These are phyloP conservation scores for Fragum sueziense DNA, from an alignment of 2,888 invertebrate species.

Conservation along the genomic window DNA sequence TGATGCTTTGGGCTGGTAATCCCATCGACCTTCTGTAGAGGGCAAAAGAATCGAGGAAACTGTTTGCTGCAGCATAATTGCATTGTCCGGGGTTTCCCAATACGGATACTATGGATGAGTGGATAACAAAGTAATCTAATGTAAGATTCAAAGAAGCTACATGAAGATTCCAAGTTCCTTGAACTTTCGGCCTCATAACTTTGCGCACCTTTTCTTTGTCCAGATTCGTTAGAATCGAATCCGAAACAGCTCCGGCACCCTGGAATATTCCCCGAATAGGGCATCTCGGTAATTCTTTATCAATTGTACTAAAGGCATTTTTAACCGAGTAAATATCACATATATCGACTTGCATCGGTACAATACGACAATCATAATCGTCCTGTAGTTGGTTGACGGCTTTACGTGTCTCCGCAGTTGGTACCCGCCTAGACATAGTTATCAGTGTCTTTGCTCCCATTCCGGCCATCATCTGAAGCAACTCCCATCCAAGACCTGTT, in stretches of 20 bases:
- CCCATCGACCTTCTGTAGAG: background rate
- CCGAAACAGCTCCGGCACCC: background rate
- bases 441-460: constrained; percentile 62
- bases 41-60: background rate
- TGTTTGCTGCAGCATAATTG: constrained; percentile 1
- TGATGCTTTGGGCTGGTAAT: background rate
- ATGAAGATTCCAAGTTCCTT: constrained; percentile 1
- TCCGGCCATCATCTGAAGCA: constrained; percentile 55
- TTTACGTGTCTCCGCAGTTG: constrained; percentile 34
- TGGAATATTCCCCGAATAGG: constrained; percentile 4
- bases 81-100: background rate
- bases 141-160: background rate
- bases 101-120: background rate
- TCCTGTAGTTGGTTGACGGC: constrained; percentile 45
- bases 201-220: background rate
- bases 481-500: constrained; percentile 69
- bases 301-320: background rate
- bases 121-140: constrained; percentile 7
- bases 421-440: constrained; percentile 55
- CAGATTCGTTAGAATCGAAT: background rate
- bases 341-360: constrained; percentile 57
- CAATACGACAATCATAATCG: constrained; percentile 46
- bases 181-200: background rate
- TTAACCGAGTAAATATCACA: constrained; percentile 6
- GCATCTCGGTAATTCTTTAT: background rate